phyloP scores from a whole-genome alignment of 2,797 vertebrate species.

The Emydoidea blandingii region DNA sequence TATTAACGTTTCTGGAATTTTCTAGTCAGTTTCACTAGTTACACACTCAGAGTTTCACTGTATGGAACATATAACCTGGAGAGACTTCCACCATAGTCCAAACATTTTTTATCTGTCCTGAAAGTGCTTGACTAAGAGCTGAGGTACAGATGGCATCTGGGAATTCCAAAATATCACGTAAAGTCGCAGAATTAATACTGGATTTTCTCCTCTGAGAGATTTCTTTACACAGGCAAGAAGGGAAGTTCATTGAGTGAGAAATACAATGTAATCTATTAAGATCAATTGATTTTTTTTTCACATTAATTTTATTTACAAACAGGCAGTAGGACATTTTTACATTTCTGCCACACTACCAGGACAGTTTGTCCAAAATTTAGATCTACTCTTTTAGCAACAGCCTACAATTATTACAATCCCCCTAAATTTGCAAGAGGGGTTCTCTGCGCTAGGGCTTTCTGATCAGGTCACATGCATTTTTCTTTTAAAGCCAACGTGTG shows the following conservation, averaged over 20 bases:
- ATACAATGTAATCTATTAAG: not conserved
- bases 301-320: not conserved
- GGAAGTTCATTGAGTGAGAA: not conserved
- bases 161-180: slow-evolving; percentile 12
- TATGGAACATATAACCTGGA: not conserved
- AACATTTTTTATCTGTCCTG: not conserved
- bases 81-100: not conserved
- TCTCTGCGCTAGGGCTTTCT: not conserved
- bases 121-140: not conserved
- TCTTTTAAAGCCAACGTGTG: not conserved
- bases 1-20: not conserved
- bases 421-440: not conserved
- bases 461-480: not conserved
- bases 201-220: not conserved
- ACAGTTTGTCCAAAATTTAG: not conserved
- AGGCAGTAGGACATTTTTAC: fast-evolving
- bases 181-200: not conserved
- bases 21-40: not conserved
- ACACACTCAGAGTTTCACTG: not conserved
- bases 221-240: fast-evolving
- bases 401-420: not conserved
- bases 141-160: not conserved
- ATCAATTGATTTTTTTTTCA: not conserved
- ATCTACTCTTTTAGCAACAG: not conserved
- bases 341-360: not conserved